Conservation (phyloP, 2,113 vertebrate genomes). For the Cyanocitta stelleri region DNA sequence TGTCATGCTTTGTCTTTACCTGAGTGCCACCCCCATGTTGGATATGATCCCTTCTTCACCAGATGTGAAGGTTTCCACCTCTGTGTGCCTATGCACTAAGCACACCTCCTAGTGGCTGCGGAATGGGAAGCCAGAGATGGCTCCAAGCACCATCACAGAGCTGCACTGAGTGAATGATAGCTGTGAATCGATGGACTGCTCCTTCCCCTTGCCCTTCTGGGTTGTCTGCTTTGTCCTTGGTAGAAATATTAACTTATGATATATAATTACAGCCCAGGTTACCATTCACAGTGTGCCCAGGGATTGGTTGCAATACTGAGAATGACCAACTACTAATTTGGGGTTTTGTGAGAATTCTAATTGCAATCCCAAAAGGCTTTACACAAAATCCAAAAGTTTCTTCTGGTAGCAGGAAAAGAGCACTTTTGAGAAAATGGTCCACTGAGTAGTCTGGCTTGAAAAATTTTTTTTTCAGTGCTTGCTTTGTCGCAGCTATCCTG, state of each 20-base stretch:
- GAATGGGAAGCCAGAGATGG: neutral
- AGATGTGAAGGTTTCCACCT: neutral
- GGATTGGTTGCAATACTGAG: neutral
- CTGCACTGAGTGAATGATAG: neutral
- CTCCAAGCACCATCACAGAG: neutral
- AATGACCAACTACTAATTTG: neutral
- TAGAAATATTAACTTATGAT: neutral
- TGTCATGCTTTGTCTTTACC: neutral
- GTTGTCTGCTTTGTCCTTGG: neutral
- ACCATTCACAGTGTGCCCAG: neutral
- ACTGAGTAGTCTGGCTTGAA: neutral
- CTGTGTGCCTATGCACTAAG: neutral
- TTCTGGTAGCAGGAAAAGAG: neutral
- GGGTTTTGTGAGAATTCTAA: neutral
- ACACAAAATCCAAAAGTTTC: neutral
- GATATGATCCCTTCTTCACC: neutral
- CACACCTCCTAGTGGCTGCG: conserved; percentile 34
- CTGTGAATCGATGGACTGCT: neutral
- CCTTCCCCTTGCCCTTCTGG: neutral
- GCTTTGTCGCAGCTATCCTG: neutral
- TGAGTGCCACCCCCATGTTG: neutral
- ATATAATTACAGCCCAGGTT: neutral
- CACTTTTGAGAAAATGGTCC: neutral
- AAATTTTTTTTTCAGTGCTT: neutral
- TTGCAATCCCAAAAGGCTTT: neutral